Evolutionary conservation across 1,140 invertebrate species (phyloP), one percentile per base, ranked within the genome.

Genomic region (Polypedilum pembai): DNA sequence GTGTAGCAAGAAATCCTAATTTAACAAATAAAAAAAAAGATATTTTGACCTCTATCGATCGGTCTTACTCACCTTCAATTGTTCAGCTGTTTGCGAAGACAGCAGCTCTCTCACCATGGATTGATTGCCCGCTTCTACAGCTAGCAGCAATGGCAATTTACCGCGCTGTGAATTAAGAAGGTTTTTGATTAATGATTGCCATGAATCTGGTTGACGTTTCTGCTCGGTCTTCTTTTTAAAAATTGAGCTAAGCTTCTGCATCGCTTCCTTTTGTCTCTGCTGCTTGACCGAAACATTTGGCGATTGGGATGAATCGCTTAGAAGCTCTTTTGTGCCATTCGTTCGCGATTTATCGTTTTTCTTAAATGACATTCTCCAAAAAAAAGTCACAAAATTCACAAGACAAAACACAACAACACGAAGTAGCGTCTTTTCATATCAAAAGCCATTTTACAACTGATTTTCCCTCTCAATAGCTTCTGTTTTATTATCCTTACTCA

Each of bases 71-170:
- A 87, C 86, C 84, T 88, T 88, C 40, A 93, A 83, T 83, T 94
- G 90, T 80, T 94, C 92, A 75, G 91, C 85, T 76, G 93, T 90
- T 86, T 93, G 87, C 81, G 91, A 87, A 79, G 90, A 87, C 74
- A 99, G 86, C 20, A 98, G 86, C 84, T 98, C 96, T 77, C 92
- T 87, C 79, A 92, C 92, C 87, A 97, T 95, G 74, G 92, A 92
- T 80, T 95, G 90, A 83, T 97, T 98, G 12, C 95, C 95, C 41
- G 91, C 90, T 82, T 98, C 94, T 74, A 98, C 91, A 40, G 96
- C 94, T 78, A 96, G 84, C 79, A 98, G 89, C 77, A 99, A 85
- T 76, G 96, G 95, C 78, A 97, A 93, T 83, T 94, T 94, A 75
- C 95, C 96, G 83, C 90, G 91, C 94, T 96, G 85, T 73, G 84